Evolutionary conservation across 2,113 vertebrate species (phyloP), one percentile per base, ranked within the genome.

Genomic region (Neolamprologus hecqui): DNA sequence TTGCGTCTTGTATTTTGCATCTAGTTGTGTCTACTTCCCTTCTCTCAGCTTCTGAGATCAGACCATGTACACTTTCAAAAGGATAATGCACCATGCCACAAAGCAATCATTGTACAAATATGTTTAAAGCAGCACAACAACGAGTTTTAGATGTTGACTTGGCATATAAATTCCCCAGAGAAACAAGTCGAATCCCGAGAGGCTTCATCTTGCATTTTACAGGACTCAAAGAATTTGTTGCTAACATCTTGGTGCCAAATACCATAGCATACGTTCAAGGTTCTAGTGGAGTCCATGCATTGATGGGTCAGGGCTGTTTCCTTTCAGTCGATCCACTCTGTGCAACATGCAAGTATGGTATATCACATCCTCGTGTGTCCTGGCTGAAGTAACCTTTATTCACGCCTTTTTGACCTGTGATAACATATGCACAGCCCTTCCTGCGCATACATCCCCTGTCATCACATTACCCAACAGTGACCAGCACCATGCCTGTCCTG

Each of bases 401-500:
- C 28, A 33, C 1, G 6, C 6, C 58, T 35, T 33, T 63, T 0
- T 63, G 28, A 63, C 28, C 15, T 63, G 28, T 63, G 58, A 63
- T 35, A 33, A 63, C 9, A 63, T 33, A 63, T 11, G 15, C 58
- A 19, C 58, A 63, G 2, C 58, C 58, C 58, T 28, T 0, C 28
- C 28, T 63, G 58, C 2, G 0, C 28, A 33, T 33, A 33, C 23
- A 58, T 8, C 55, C 8, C 57, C 26, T 33, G 2, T 63, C 9
- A 63, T 63, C 9, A 19, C 28, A 14, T 45, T 4, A 14, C 47
- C 17, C 17, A 19, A 23, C 51, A 53, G 51, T 7, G 9, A 63
- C 31, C 58, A 63, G 58, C 58, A 63, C 4, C 0, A 63, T 63
- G 31, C 9, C 58, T 63, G 58, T 0, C 31, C 58, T 63, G 31